Evolutionary conservation across 1,140 invertebrate species (phyloP).

Genomic region (Neomicropteryx cornuta): DNA sequence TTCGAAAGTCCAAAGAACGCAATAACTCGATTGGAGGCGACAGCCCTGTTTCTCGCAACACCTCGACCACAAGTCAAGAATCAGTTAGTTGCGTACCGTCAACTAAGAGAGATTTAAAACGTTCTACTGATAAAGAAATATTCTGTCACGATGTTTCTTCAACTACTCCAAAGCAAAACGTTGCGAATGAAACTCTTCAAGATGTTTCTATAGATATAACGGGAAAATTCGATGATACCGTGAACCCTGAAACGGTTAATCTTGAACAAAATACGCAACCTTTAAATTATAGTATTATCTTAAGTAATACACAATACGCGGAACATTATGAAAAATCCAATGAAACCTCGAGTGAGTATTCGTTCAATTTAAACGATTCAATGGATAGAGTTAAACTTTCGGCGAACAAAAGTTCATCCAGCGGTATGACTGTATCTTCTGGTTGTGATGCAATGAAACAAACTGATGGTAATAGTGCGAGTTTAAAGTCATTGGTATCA

Average conservation of each 20-base stretch:
- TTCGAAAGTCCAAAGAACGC: too few species aligned
- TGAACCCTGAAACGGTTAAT: neutral
- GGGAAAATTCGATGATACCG: too few species aligned
- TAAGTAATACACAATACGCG: neutral
- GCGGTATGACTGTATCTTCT: neutral
- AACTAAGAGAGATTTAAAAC: neutral
- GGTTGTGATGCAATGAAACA: neutral
- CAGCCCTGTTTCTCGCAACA: too few species aligned
- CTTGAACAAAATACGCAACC: neutral
- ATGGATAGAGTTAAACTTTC: neutral
- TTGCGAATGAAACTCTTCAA: too few species aligned
- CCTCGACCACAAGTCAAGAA: constrained; percentile 5
- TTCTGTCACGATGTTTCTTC: neutral
- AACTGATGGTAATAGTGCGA: neutral
- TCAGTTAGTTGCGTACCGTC: neutral
- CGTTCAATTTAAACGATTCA: neutral
- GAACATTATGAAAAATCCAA: neutral
- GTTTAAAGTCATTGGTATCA: neutral
- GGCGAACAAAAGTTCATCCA: neutral
- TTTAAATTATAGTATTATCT: neutral
- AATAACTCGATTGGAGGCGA: too few species aligned
- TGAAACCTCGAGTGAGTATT: neutral
- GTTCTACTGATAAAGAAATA: neutral
- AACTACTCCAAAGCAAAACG: neutral
- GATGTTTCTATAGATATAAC: too few species aligned